Conservation (phyloP, 1,140 invertebrate genomes). For the Neodiprion lecontei region DNA sequence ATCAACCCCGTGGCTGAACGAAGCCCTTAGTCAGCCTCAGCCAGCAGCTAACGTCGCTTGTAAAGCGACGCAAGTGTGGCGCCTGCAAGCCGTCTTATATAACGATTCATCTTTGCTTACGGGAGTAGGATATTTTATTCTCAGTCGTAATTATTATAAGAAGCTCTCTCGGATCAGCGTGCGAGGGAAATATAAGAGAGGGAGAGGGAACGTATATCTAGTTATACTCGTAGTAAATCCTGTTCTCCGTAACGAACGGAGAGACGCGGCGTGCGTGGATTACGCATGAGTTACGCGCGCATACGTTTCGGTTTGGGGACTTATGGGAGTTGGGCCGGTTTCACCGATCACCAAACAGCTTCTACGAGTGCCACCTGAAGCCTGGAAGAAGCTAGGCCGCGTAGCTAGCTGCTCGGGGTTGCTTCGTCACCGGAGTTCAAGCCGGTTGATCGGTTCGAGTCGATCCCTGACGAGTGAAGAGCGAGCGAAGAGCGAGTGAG, state of each 20-base stretch:
- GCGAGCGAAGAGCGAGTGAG: background rate
- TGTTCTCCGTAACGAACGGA: background rate
- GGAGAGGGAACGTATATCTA: too few species aligned
- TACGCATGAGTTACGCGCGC: background rate
- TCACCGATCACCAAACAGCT: too few species aligned
- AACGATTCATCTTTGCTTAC: too few species aligned
- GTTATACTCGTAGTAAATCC: background rate
- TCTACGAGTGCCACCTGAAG: background rate
- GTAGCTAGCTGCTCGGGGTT: conserved; percentile 19
- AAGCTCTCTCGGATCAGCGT: too few species aligned
- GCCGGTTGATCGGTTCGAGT: background rate
- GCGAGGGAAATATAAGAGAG: too few species aligned
- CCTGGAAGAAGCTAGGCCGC: conserved; percentile 11
- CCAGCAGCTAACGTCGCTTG: too few species aligned
- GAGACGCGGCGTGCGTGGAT: background rate
- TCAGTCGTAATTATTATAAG: too few species aligned
- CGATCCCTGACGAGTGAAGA: background rate
- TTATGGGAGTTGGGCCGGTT: background rate
- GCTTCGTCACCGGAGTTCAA: background rate
- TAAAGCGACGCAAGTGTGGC: too few species aligned
- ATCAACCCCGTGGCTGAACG: too few species aligned
- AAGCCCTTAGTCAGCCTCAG: too few species aligned
- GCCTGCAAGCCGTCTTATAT: too few species aligned
- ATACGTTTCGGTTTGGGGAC: background rate
- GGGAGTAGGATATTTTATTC: too few species aligned